Conservation (phyloP, 2,888 invertebrate genomes). For the Trichogramma evanescens region DNA sequence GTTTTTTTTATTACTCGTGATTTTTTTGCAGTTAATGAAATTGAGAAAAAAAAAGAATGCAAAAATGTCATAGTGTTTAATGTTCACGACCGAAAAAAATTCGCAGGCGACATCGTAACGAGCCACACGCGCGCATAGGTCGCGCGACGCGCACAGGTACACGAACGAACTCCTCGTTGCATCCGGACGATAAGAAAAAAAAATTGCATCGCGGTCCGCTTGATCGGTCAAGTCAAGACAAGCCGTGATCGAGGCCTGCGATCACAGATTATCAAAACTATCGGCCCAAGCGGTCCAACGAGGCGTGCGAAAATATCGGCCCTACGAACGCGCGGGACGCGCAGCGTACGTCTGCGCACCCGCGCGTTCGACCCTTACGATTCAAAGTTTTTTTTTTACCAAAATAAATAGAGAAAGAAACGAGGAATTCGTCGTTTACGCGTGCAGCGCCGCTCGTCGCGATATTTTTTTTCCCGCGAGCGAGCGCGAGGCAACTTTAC, state of each 20-base stretch:
- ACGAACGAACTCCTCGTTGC: background rate
- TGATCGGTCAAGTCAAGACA: conserved; percentile 34
- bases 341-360: conserved; percentile 39
- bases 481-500: background rate
- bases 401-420: too few relatives aligned
- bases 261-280: conserved; percentile 39
- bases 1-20: background rate
- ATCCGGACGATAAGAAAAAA: background rate
- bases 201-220: conserved; percentile 4
- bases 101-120: too few relatives aligned
- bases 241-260: conserved; percentile 45
- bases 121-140: too few relatives aligned
- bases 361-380: conserved; percentile 7
- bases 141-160: background rate
- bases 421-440: conserved; percentile 4
- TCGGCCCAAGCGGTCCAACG: conserved; percentile 8
- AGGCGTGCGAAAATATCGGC: conserved; percentile 26
- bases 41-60: background rate
- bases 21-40: background rate
- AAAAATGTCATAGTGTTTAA: too few relatives aligned
- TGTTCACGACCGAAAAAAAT: too few relatives aligned
- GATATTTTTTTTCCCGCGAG: background rate
- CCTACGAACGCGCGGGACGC: background rate
- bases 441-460: background rate
- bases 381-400: background rate